Conservation (phyloP, 2,113 vertebrate species). For the Camelus dromedarius region DNA sequence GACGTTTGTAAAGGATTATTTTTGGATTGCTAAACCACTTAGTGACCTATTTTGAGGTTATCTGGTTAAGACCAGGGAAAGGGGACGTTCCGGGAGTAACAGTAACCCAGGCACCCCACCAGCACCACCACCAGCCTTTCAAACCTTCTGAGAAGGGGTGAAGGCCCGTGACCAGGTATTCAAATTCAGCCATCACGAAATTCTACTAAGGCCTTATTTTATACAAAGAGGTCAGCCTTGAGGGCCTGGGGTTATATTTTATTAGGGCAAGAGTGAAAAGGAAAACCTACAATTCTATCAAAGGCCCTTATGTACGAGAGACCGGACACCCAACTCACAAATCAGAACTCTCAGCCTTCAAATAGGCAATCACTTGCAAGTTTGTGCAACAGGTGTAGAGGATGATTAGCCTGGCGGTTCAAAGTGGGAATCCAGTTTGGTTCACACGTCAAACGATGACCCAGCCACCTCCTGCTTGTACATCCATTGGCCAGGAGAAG, state of each 20-base stretch:
- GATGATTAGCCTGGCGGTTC: background rate
- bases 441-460: background rate
- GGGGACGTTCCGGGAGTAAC: background rate
- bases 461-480: background rate
- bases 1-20: constrained; percentile 37
- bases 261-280: background rate
- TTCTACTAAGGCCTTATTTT: background rate
- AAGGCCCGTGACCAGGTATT: background rate
- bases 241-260: background rate
- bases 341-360: background rate
- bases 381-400: background rate
- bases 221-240: background rate
- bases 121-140: background rate
- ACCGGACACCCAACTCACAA: background rate
- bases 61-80: background rate
- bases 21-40: constrained; percentile 54
- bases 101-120: background rate
- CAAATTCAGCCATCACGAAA: background rate
- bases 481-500: background rate
- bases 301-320: background rate
- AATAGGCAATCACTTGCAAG: background rate
- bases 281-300: background rate
- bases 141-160: background rate
- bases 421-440: background rate
- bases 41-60: constrained; percentile 65